Base-by-base conservation (phyloP, 2,797 vertebrate genomes). In the Dicrostonyx torquatus region DNA sequence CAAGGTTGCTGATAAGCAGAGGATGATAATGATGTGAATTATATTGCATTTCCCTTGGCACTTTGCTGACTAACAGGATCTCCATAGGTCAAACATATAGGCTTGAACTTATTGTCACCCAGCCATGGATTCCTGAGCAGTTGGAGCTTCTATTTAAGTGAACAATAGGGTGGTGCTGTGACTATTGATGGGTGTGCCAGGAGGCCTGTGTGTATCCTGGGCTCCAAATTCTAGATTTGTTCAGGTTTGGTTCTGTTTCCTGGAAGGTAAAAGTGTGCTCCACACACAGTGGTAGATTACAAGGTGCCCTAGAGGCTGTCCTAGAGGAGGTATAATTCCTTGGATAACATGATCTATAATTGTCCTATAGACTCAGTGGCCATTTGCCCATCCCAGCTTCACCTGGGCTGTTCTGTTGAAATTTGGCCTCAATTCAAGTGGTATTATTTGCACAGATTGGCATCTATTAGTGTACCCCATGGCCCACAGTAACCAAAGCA, bases 241-340 rank as follows among this genome's bases (percentile, higher is more conserved):
- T 78, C 50, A 86, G 68, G 37, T 4, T 88, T 48, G 6, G 13
- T 50, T 58, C 80, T 75, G 3, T 53, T 72, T 77, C 8, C 8
- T 5, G 24, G 50, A 75, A 5, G 55, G 5, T 22, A 50, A 6
- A 48, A 2, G 1, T 0, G 2, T 6, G 10, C 9, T 14, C 1
- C 15, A 24, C 34, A 13, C 17, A 22, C 20, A 24, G 48, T 18
- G 13, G 8, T 58, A 48, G 45, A 77, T 76, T 72, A 29, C 9
- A 0, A 3, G 5, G 68, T 48, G 15, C 24, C 58, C 37, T 6
- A 66, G 50, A 5, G 4, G 10, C 31, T 94, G 58, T 82, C 43
- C 72, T 88, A 11, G 11, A 34, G 29, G 60, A 55, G 22, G 43
- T 72, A 53, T 80, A 34, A 48, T 18, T 94, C 45, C 83, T 89